Conservation (phyloP, 2,888 invertebrate species). For the Timandra comae region DNA sequence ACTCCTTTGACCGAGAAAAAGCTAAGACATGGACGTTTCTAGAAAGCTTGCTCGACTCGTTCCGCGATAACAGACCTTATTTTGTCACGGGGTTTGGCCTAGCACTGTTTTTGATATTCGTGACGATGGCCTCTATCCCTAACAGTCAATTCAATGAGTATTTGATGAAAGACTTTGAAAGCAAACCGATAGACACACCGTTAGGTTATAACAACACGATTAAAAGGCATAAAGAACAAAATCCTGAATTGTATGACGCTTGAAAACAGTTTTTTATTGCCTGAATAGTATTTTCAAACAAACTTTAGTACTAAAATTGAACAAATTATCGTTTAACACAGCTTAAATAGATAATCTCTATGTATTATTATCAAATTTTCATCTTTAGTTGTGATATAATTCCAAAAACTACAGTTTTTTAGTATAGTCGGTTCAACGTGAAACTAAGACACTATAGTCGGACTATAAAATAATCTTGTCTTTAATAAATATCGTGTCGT, state of each 20-base stretch:
- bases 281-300: too few relatives aligned
- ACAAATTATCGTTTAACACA: too few relatives aligned
- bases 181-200: conserved; percentile 34
- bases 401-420: too few relatives aligned
- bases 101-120: conserved; percentile 23
- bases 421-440: too few relatives aligned
- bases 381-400: too few relatives aligned
- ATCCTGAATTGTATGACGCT: conserved; percentile 58
- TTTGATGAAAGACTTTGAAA: conserved; percentile 18
- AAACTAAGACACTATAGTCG: too few relatives aligned
- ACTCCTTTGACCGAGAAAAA: conserved; percentile 36
- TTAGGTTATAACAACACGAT: conserved; percentile 48
- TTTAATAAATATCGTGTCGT: too few relatives aligned
- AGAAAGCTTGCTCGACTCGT: conserved; percentile 47
- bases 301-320: too few relatives aligned
- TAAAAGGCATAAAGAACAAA: conserved; percentile 33
- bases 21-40: conserved; percentile 45
- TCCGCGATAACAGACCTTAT: conserved; percentile 32
- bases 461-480: too few relatives aligned
- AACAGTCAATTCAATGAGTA: conserved; percentile 29
- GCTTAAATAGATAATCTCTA: too few relatives aligned
- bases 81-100: conserved; percentile 48
- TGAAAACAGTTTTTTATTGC: too few relatives aligned
- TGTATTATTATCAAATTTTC: too few relatives aligned
- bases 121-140: conserved; percentile 31